Percentiles rank a stretch among this genome's conserved stretches.
Evolutionary conservation across 2,113 vertebrate species (phyloP).

Genomic region (Bubo scandiacus): DNA sequence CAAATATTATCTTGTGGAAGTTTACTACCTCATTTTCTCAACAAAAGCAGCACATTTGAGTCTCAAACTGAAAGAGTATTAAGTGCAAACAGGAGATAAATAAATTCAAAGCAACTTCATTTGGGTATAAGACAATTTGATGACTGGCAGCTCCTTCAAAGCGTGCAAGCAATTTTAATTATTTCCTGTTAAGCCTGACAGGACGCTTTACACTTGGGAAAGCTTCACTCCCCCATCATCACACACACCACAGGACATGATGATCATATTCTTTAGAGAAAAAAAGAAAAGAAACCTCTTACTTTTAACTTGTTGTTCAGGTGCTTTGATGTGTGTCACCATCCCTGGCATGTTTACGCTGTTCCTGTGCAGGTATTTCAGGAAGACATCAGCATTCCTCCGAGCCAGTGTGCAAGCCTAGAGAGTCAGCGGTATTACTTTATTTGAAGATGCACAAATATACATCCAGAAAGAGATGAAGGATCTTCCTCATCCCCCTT

Average conservation of each 20-base stretch:
- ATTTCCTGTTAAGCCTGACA: background rate
- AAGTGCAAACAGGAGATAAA: background rate
- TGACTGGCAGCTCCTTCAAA: background rate
- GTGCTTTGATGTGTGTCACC: slow-evolving; percentile 96
- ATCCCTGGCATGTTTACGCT: slow-evolving; percentile 98
- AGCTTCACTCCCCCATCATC: background rate
- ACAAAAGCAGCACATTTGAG: background rate
- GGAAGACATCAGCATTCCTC: slow-evolving; percentile 96
- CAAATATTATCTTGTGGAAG: background rate
- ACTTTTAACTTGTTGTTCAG: slow-evolving; percentile 99
- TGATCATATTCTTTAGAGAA: background rate
- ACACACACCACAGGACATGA: background rate
- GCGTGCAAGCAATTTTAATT: background rate
- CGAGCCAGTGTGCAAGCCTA: slow-evolving; percentile 95
- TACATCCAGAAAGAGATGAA: background rate
- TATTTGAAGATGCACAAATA: background rate
- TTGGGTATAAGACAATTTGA: background rate
- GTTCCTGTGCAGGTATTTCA: slow-evolving; percentile 98
- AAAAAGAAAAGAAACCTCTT: slow-evolving; percentile 58
- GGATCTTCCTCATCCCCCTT: background rate
- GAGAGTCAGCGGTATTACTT: background rate
- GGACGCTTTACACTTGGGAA: background rate
- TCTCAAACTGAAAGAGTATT: background rate
- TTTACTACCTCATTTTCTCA: background rate
- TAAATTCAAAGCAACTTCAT: background rate